Evolutionary conservation across 2,797 vertebrate species (phyloP), one percentile per base, ranked within the genome.

Genomic region (Lophius americanus): DNA sequence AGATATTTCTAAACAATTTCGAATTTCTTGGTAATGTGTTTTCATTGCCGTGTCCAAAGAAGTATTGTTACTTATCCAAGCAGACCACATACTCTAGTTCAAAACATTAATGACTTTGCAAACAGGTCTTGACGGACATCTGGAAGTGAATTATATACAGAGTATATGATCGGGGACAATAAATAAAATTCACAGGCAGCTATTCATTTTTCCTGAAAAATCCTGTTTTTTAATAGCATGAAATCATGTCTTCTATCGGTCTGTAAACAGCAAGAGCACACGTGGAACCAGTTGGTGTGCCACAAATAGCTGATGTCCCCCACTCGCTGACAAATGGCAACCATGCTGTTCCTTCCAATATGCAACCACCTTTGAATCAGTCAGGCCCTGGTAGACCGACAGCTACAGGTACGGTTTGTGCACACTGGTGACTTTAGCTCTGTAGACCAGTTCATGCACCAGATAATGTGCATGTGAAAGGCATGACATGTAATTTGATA

Each of bases 341-440:
- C 78, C 87, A 91, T 36, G 62, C 64, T 42, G 78, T 63, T 73
- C 71, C 85, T 37, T 54, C 87, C 35, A 47, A 60, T 43, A 36
- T 68, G 50, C 89, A 88, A 61, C 84, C 83, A 6, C 70, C 84
- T 61, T 37, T 76, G 48, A 83, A 75, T 60, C 91, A 86, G 37
- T 67, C 89, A n/a, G 89, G 86, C 6, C 87, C 91, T 13, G 91
- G 88, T 51, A 92, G 87, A 85, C 78, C 89, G 47, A 74, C 86
- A 13, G 74, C 78, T 57, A 75, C 82, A 89, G 92, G 90, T 91
- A 89, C 9, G 64, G 23, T 59, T 4, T 53, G 52, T 62, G 12
- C 65, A 47, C 47, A 60, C 49, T 9, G 8, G 23, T 41, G 48
- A 66, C 4, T 23, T 43, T 32, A 5, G 39, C 41, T 51, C 6